A percentile compares a stretch with the other conserved stretches of the same genome.
These are phyloP conservation scores for Drosophila testacea DNA, from an alignment of 2,888 invertebrate species.

Conservation along the genomic window DNA sequence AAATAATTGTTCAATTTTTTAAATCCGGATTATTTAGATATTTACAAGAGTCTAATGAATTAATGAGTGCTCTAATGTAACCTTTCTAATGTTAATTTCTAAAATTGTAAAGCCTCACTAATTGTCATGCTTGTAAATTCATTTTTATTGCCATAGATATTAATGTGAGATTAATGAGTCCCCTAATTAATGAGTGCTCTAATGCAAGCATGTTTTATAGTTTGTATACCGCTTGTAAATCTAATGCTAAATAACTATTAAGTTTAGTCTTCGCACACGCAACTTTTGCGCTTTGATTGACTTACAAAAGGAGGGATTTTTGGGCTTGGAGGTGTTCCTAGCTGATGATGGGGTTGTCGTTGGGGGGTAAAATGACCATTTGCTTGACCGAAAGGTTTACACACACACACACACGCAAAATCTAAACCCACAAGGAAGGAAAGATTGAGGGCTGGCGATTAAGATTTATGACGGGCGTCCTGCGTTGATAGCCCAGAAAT, in stretches of 20 bases:
- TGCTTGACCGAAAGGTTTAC: not conserved
- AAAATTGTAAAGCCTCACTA: not conserved
- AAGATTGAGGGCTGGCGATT: conserved; percentile 61
- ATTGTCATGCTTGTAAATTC: not conserved
- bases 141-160: not conserved
- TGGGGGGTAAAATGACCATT: conserved; percentile 6
- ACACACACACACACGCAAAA: not conserved
- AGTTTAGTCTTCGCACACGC: conserved; percentile 40
- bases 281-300: conserved; percentile 50
- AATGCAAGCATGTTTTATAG: conserved; percentile 17
- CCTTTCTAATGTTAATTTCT: not conserved
- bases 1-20: no score
- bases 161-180: conserved; percentile 12
- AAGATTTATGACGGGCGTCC: conserved; percentile 67
- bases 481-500: conserved; percentile 51
- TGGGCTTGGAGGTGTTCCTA: not conserved
- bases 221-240: conserved; percentile 3
- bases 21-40: not conserved
- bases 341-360: conserved; percentile 1
- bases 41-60: not conserved
- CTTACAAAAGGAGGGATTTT: conserved; percentile 3
- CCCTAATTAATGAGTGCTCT: conserved; percentile 17
- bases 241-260: conserved; percentile 35
- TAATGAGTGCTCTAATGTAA: not conserved
- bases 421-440: not conserved